phyloP scores from a whole-genome alignment of 2,797 vertebrate genomes.

The Hydrolagus colliei region DNA sequence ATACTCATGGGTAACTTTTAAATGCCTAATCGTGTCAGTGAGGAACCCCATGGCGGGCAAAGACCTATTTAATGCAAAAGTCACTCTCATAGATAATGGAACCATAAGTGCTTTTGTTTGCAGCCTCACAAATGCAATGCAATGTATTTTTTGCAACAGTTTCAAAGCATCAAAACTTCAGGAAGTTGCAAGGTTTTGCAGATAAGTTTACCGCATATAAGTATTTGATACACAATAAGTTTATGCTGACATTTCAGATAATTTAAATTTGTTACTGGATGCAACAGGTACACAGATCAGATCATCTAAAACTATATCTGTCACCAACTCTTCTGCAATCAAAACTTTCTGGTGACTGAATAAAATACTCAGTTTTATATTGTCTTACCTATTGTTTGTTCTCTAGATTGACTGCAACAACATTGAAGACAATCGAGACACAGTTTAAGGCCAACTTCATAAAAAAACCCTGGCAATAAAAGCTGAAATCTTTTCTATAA shows the following conservation, averaged over 20 bases:
- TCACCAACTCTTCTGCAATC: too few relatives aligned
- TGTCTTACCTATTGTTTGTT: too few relatives aligned
- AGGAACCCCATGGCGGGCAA: not conserved
- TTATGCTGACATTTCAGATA: too few relatives aligned
- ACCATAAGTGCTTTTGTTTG: not conserved
- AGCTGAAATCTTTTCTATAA: too few relatives aligned
- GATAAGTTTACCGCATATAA: not conserved
- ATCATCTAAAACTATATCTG: too few relatives aligned
- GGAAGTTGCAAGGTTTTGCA: constrained; percentile 7
- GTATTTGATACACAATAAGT: not conserved
- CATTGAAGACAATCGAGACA: too few relatives aligned
- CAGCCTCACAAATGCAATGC: not conserved
- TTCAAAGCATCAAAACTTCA: constrained; percentile 1
- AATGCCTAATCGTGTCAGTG: not conserved
- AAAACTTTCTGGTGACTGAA: not conserved
- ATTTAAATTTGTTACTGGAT: not conserved
- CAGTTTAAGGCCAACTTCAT: too few relatives aligned
- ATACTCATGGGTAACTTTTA: not conserved
- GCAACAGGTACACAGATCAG: too few relatives aligned
- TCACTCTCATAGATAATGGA: not conserved
- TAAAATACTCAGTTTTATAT: too few relatives aligned
- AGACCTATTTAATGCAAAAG: not conserved
- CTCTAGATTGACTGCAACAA: too few relatives aligned
- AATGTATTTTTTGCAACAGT: not conserved
- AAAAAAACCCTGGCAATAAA: too few relatives aligned